phyloP scores from a whole-genome alignment of 2,888 invertebrate species.

The Torymus auratus region DNA sequence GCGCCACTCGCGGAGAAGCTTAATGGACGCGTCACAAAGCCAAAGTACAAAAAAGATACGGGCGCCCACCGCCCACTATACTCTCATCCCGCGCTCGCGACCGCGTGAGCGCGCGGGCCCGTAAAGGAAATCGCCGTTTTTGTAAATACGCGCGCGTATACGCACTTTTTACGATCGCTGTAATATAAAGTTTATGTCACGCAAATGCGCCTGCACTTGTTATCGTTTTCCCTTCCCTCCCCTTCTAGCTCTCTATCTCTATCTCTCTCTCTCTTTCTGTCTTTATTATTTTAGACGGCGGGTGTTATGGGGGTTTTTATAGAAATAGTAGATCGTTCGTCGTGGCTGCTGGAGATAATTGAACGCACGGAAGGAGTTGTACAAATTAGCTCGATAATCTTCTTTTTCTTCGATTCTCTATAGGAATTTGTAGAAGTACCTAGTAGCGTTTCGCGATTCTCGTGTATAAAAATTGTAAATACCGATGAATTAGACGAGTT shows the following conservation, averaged over 20 bases:
- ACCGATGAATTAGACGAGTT: no score
- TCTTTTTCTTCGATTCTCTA: no score
- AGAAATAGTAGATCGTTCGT: conserved; percentile 35
- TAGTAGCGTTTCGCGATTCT: no score
- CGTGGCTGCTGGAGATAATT: neutral
- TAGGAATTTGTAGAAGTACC: no score
- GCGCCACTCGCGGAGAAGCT: neutral
- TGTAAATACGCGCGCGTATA: conserved; percentile 28
- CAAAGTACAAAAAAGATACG: conserved; percentile 16
- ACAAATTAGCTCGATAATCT: no score
- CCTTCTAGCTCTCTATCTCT: no score
- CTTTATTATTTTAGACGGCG: conserved; percentile 18
- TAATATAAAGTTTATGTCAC: conserved; percentile 40
- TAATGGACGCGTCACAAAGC: neutral
- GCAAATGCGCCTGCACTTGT: conserved; percentile 35
- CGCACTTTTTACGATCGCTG: conserved; percentile 29
- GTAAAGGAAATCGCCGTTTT: neutral
- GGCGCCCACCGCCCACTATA: neutral
- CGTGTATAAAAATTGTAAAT: no score
- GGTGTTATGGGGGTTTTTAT: conserved; percentile 10
- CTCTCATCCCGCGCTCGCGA: no score
- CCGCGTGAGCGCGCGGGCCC: no score
- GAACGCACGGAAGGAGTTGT: no score
- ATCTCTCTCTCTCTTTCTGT: neutral
- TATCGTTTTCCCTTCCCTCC: neutral